These are phyloP conservation scores for Apostichopus japonicus DNA, from an alignment of 35 echinoderm and acorn worm species.

Conservation along the genomic window DNA sequence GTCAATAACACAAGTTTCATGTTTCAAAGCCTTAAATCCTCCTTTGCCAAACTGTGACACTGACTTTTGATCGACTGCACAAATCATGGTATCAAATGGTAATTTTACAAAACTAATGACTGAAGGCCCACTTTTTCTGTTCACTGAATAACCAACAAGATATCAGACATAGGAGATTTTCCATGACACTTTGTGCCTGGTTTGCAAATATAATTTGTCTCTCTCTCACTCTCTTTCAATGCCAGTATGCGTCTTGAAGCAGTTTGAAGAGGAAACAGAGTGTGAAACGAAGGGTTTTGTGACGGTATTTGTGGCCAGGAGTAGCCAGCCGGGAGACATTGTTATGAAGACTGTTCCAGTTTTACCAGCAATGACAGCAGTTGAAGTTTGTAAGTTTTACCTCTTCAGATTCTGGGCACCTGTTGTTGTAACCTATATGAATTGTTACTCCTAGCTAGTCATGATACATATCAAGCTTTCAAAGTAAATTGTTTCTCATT, in stretches of 20 bases:
- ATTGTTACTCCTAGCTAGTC: no score
- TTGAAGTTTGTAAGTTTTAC: constrained; percentile 88
- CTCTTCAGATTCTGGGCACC: not conserved
- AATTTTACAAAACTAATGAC: no score
- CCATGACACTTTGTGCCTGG: no score
- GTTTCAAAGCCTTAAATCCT: not conserved
- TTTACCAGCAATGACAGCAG: constrained; percentile 85
- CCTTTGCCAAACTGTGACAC: not conserved
- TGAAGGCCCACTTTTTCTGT: no score
- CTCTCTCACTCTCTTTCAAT: not conserved
- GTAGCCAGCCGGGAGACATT: constrained; percentile 47
- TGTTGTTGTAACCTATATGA: not conserved
- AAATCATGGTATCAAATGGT: not conserved
- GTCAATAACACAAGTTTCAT: no score
- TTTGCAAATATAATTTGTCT: no score
- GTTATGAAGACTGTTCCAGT: constrained; percentile 84
- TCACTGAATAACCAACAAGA: no score
- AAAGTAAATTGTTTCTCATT: no score
- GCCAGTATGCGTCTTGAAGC: constrained; percentile 78
- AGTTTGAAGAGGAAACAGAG: constrained; percentile 80
- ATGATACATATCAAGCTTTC: no score
- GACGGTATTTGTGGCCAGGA: constrained; percentile 67
- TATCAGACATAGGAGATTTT: no score
- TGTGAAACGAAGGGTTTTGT: constrained; percentile 93
- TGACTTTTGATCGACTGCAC: not conserved